A percentile compares a stretch with the other conserved stretches of the same genome.
phyloP scores from a whole-genome alignment of 1,140 invertebrate genomes.

The Cydia amplana region DNA sequence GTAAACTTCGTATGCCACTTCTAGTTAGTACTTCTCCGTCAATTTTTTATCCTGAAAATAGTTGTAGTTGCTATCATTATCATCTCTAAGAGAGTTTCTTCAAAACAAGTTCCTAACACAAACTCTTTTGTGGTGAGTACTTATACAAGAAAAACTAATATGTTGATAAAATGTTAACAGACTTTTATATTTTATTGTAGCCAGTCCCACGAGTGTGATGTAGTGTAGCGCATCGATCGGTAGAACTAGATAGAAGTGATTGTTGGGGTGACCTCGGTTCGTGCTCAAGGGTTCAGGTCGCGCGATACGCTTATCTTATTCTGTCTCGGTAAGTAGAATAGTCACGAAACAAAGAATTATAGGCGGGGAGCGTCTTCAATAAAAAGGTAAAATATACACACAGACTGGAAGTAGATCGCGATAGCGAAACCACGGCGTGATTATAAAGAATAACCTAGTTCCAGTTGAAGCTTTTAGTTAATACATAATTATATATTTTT shows the following conservation, averaged over 20 bases:
- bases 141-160: neutral
- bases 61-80: too few species aligned
- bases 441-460: neutral
- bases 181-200: neutral
- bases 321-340: slow-evolving; percentile 24
- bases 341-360: slow-evolving; percentile 27
- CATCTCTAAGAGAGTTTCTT: too few species aligned
- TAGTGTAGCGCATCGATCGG: slow-evolving; percentile 18
- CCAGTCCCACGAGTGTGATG: slow-evolving; percentile 14
- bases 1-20: too few species aligned
- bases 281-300: slow-evolving; percentile 27
- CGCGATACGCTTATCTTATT: slow-evolving; percentile 28
- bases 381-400: neutral
- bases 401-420: neutral
- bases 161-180: neutral
- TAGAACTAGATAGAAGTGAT: slow-evolving; percentile 23
- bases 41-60: too few species aligned
- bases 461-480: too few species aligned
- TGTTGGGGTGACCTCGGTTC: slow-evolving; percentile 25
- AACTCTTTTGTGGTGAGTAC: too few species aligned
- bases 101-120: too few species aligned
- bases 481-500: neutral
- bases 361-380: slow-evolving; percentile 4
- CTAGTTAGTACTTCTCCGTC: too few species aligned
- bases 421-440: neutral